Percentiles rank a stretch among this genome's conserved stretches.
Conservation (phyloP, 2,113 vertebrate species). For the Cariama cristata region DNA sequence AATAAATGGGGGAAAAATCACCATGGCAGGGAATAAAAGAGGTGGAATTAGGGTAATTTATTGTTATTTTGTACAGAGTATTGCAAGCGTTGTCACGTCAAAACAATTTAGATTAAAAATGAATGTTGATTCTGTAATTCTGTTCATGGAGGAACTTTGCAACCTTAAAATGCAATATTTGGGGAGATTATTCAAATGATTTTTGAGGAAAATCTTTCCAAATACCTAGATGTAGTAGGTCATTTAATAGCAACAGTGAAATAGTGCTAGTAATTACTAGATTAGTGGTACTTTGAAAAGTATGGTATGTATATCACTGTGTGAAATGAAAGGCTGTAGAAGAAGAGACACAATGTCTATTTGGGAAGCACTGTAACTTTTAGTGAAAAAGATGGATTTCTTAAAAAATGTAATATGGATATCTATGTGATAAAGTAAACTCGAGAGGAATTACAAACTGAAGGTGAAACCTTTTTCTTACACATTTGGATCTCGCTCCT, state of each 20-base stretch:
- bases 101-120: neutral
- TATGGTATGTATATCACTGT: neutral
- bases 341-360: neutral
- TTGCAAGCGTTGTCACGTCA: neutral
- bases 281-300: neutral
- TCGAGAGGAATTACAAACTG: neutral
- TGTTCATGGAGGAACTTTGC: neutral
- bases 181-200: neutral
- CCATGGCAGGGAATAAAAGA: neutral
- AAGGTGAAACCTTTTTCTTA: neutral
- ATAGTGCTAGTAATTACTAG: neutral
- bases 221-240: neutral
- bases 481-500: fast-evolving
- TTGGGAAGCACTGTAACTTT: neutral
- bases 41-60: neutral
- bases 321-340: neutral
- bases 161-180: neutral
- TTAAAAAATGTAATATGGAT: neutral
- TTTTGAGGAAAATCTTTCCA: neutral
- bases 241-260: neutral
- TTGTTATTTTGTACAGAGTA: neutral
- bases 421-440: neutral
- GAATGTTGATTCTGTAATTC: neutral
- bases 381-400: neutral
- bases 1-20: neutral